Evolutionary conservation across 2,888 invertebrate species (phyloP).

Genomic region (Epistrophe grossulariae): DNA sequence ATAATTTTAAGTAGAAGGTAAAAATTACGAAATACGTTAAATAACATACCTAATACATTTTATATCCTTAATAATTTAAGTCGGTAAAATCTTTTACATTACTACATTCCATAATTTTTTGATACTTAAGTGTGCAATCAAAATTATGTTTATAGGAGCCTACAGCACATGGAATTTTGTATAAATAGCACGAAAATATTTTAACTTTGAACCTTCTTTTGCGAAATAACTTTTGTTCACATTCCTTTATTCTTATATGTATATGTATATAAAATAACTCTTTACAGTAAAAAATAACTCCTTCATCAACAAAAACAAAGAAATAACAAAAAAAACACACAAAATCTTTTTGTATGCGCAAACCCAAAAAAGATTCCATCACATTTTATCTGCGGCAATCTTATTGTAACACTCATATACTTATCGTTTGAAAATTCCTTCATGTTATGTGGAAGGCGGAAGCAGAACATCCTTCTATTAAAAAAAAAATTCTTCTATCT

Average conservation of each 20-base stretch:
- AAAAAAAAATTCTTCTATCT: not conserved
- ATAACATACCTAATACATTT: too few species aligned
- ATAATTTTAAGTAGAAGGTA: too few species aligned
- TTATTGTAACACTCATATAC: constrained; percentile 19
- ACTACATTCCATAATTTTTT: not conserved
- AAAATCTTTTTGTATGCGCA: not conserved
- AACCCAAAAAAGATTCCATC: constrained; percentile 3
- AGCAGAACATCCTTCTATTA: not conserved
- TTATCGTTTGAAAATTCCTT: constrained; percentile 29
- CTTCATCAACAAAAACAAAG: not conserved
- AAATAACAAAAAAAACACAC: not conserved
- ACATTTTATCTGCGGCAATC: constrained; percentile 10
- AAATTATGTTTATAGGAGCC: constrained; percentile 1
- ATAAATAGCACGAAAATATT: not conserved
- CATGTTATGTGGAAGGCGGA: not conserved
- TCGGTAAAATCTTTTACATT: too few species aligned
- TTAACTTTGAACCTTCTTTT: constrained; percentile 8
- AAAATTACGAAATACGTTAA: too few species aligned
- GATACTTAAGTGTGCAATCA: constrained; percentile 1
- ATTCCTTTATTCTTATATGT: not conserved
- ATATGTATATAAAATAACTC: not conserved
- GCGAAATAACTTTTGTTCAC: not conserved
- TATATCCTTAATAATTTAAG: too few species aligned
- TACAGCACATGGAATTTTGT: not conserved
- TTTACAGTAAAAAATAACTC: not conserved